Conservation (phyloP, 2,888 invertebrate genomes). For the Neoascia interrupta region DNA sequence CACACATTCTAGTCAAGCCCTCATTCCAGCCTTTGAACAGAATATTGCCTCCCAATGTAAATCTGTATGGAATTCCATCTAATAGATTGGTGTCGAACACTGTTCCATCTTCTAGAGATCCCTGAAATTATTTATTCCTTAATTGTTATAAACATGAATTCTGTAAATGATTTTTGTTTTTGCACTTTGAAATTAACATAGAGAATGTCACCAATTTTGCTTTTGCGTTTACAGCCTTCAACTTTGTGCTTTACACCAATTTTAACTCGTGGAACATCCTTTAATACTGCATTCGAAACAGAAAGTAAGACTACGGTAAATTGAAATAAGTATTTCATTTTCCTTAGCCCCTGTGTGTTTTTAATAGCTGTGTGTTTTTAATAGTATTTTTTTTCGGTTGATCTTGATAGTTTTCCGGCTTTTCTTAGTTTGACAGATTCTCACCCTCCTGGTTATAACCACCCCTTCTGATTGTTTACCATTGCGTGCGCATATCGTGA, state of each 20-base stretch:
- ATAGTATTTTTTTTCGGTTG: too few species aligned
- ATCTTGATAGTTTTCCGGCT: too few species aligned
- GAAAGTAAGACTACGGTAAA: constrained; percentile 1
- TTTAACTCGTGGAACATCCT: constrained; percentile 82
- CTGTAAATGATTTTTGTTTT: background rate
- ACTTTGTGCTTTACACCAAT: constrained; percentile 91
- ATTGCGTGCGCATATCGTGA: too few species aligned
- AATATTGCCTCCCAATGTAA: constrained; percentile 93
- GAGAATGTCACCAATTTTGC: constrained; percentile 88
- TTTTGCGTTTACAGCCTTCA: constrained; percentile 86
- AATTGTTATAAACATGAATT: too few species aligned
- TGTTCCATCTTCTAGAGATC: constrained; percentile 22
- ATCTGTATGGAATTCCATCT: constrained; percentile 92
- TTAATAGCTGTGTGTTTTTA: too few species aligned
- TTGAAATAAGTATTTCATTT: constrained; percentile 28
- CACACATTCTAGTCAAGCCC: constrained; percentile 93
- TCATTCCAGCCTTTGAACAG: constrained; percentile 97
- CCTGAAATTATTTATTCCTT: too few species aligned
- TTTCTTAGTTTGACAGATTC: too few species aligned
- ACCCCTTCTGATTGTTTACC: too few species aligned
- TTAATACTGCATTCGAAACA: constrained; percentile 38
- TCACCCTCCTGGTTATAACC: too few species aligned
- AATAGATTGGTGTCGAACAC: constrained; percentile 85
- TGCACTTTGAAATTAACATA: constrained; percentile 91
- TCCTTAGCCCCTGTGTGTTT: too few species aligned